Percentiles rank a stretch among this genome's conserved stretches.
These are phyloP conservation scores for Takifugu rubripes DNA, from an alignment of 2,797 vertebrate species.

Conservation along the genomic window DNA sequence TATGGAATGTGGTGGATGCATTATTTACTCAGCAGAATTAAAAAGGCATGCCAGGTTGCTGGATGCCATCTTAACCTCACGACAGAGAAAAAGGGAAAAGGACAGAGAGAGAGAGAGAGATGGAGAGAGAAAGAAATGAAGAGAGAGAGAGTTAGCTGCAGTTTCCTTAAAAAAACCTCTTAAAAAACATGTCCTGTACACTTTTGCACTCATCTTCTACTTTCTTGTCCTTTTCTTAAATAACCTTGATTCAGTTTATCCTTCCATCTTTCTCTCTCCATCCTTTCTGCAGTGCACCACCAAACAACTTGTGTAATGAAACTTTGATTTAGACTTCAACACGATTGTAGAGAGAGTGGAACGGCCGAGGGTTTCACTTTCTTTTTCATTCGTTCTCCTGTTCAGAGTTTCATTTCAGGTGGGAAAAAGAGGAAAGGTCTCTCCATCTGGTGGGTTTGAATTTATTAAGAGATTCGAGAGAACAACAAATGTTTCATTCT, in stretches of 20 bases:
- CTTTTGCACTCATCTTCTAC: not conserved
- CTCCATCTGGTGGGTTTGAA: too few species aligned
- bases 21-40: conserved; percentile 77
- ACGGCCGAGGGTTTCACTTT: too few species aligned
- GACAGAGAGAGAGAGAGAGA: too few species aligned
- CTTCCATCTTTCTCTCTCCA: not conserved
- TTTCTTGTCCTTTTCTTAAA: not conserved
- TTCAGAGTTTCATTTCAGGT: too few species aligned
- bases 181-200: conserved; percentile 14
- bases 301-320: not conserved
- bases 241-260: not conserved
- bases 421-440: too few species aligned
- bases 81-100: conserved; percentile 10
- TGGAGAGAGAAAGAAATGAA: not conserved
- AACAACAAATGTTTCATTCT: too few species aligned
- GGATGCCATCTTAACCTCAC: conserved; percentile 56
- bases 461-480: too few species aligned
- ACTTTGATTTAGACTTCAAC: too few species aligned
- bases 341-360: too few species aligned
- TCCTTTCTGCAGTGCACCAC: too few species aligned
- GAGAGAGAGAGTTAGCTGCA: conserved; percentile 1
- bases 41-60: conserved; percentile 68
- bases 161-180: conserved; percentile 18
- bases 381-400: too few species aligned
- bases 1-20: conserved; percentile 67